phyloP scores from a whole-genome alignment of 2,888 invertebrate species.

The Ornithoptera priamus region DNA sequence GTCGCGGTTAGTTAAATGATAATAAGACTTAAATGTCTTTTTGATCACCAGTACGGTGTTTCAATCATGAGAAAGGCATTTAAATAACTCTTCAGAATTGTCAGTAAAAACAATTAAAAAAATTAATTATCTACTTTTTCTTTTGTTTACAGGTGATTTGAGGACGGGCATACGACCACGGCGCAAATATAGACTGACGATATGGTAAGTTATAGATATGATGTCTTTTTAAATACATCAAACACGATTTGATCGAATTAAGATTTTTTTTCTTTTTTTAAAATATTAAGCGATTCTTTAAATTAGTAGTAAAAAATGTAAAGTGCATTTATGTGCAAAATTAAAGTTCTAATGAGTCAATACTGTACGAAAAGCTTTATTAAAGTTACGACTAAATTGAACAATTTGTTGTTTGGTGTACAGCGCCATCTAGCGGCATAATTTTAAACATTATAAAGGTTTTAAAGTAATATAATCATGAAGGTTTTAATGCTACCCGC shows the following conservation, averaged over 20 bases:
- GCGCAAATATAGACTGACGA: slow-evolving; percentile 86
- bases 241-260: no score
- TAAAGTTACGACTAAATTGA: not conserved
- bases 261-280: no score
- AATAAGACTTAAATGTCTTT: no score
- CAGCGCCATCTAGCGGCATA: slow-evolving; percentile 36
- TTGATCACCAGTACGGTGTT: no score
- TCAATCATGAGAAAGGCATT: no score
- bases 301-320: no score
- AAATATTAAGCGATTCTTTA: no score
- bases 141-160: slow-evolving; percentile 75
- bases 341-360: not conserved
- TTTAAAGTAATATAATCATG: not conserved
- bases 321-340: not conserved
- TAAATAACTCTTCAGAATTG: no score
- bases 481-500: slow-evolving; percentile 40
- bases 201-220: slow-evolving; percentile 81
- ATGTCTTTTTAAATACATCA: not conserved
- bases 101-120: not conserved
- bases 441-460: not conserved
- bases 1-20: no score
- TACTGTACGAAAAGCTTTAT: not conserved
- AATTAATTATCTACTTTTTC: slow-evolving; percentile 30
- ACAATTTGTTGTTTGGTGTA: not conserved
- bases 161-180: slow-evolving; percentile 65